Percentiles rank a stretch among this genome's conserved stretches.
These are phyloP conservation scores for Conops quadrifasciatus DNA, from an alignment of 2,888 invertebrate species.

Conservation along the genomic window DNA sequence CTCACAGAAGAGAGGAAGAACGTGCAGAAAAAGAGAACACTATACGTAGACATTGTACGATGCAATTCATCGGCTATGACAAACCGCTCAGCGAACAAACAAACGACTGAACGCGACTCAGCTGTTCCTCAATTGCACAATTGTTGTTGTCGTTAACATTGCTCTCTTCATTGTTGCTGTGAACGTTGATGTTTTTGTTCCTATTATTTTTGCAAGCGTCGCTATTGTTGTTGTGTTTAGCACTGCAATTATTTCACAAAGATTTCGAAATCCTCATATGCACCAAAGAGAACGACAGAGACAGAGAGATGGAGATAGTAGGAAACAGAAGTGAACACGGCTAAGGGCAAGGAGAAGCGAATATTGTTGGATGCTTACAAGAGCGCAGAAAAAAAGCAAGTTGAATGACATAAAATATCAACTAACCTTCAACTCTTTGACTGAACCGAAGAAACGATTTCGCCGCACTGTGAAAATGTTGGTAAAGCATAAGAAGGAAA, in stretches of 20 bases:
- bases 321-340: conserved; percentile 4
- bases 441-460: conserved; percentile 65
- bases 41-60: too few relatives aligned
- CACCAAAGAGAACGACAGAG: not conserved
- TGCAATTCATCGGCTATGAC: too few relatives aligned
- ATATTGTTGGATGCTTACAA: too few relatives aligned
- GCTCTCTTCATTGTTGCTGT: too few relatives aligned
- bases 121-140: too few relatives aligned
- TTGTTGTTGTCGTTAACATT: too few relatives aligned
- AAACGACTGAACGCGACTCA: too few relatives aligned
- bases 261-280: not conserved
- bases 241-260: not conserved
- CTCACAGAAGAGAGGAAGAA: too few relatives aligned
- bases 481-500: conserved; percentile 41
- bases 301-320: conserved; percentile 14
- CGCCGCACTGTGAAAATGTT: conserved; percentile 47
- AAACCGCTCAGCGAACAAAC: too few relatives aligned
- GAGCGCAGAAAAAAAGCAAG: conserved; percentile 51
- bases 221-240: not conserved
- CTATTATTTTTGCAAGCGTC: too few relatives aligned
- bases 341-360: conserved; percentile 4
- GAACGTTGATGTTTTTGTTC: too few relatives aligned
- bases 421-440: conserved; percentile 65
- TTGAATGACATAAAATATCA: conserved; percentile 66
- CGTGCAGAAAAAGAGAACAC: too few relatives aligned